Evolutionary conservation across 2,888 invertebrate species (phyloP), one percentile per base, ranked within the genome.

Genomic region (Sacculina carcini): DNA sequence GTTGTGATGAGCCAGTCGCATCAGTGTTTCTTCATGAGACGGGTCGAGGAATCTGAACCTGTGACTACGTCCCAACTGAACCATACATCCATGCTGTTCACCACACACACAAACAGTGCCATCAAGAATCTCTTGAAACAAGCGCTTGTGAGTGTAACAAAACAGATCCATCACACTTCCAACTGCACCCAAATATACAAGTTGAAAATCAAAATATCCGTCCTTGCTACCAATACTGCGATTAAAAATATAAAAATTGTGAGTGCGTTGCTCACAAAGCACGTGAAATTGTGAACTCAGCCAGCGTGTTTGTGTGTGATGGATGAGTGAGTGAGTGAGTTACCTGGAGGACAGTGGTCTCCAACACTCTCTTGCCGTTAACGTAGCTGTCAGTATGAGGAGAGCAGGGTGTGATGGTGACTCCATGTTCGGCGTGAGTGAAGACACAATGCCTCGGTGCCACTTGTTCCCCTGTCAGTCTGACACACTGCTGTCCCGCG

Each of bases 401-500:
- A 62, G 85, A 85, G 61, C 86, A 77, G 9, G 96, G 94, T 28
- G 94, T 94, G 40, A 94, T 77, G 3, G 83, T 81, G 58, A 89
- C 90, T 54, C 92, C 82, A 49, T 89, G 87, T 57, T 84, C 82
- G 52, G 85, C 77, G 62, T 78, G 77, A 51, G 90, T 84, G 59
- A 96, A 80, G 60, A 92, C 84, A 68, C 94, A 94, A 67, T 96
- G 96, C 51, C 89, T 74, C 12, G 92, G 78, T 69, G 85, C 85
- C 58, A 94, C 84, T 60, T 86, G 85, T 23, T 87, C 83, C 14
- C 89, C 90, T 34, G 55, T 81, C 48, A 71, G 59, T 65, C 70
- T 62, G n/a, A 66, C 59, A 21, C 56, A 57, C 53, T 62, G 61
- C 31, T 57, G 58, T 32, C 54, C 52, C 5, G 29, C 48, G 16